These are phyloP conservation scores for Enteromius viviparus DNA, from an alignment of 2,797 vertebrate species.

Conservation along the genomic window DNA sequence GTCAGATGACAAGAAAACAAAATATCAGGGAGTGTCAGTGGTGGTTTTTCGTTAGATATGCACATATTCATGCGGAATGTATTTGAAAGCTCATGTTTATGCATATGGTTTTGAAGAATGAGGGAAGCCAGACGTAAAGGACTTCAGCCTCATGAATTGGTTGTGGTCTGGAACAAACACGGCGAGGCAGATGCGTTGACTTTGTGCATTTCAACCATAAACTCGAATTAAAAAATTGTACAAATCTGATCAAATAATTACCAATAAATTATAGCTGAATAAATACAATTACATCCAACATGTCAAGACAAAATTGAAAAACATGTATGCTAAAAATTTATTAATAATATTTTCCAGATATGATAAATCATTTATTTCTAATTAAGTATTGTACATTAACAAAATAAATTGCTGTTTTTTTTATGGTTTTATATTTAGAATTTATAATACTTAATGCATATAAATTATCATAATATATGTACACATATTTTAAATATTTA, in stretches of 20 bases:
- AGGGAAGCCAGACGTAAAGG: not conserved
- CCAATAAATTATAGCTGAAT: not conserved
- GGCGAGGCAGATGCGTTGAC: not conserved
- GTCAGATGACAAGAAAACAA: conserved; percentile 37
- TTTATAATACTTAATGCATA: not conserved
- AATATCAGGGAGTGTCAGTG: conserved; percentile 13
- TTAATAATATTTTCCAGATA: not conserved
- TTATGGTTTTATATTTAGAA: not conserved
- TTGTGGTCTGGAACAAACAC: conserved; percentile 33
- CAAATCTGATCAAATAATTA: not conserved
- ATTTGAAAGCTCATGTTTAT: conserved; percentile 55
- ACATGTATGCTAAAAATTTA: not conserved
- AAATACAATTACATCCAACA: not conserved
- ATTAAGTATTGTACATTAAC: not conserved
- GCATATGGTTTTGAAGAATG: conserved; percentile 29
- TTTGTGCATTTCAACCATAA: conserved; percentile 18
- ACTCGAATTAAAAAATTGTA: not conserved
- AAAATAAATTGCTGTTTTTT: not conserved
- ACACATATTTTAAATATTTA: not conserved
- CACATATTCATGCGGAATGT: conserved; percentile 38
- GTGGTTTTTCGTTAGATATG: conserved; percentile 37
- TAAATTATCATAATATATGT: not conserved
- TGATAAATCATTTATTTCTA: not conserved
- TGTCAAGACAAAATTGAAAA: not conserved
- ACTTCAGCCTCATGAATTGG: conserved; percentile 16